Evolutionary conservation across 1,140 invertebrate genomes (phyloP).

Genomic region (Chironomus tepperi): DNA sequence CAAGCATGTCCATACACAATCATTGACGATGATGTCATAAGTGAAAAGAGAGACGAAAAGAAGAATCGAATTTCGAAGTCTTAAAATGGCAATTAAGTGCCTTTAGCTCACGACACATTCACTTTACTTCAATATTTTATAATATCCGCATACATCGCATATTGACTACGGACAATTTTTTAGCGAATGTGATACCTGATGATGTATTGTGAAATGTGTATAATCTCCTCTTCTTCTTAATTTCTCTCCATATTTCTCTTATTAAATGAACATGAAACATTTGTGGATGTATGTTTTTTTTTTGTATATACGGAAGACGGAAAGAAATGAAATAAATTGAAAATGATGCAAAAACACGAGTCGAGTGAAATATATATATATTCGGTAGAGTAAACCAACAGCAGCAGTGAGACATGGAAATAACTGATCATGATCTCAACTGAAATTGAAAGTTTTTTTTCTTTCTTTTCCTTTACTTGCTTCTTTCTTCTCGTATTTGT

Average conservation of each 20-base stretch:
- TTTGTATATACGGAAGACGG: background rate
- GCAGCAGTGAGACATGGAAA: background rate
- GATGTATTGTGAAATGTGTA: background rate
- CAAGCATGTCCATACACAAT: too few species aligned
- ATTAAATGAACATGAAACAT: background rate
- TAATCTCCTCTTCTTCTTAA: too few species aligned
- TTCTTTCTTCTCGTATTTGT: background rate
- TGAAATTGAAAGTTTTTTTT: slow-evolving; percentile 23
- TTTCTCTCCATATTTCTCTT: too few species aligned
- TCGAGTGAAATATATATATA: too few species aligned
- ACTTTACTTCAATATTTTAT: slow-evolving; percentile 1
- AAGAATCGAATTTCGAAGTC: background rate
- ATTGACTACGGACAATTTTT: background rate
- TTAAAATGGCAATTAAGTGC: too few species aligned
- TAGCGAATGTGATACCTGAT: background rate
- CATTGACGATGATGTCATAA: background rate
- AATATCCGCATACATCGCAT: slow-evolving; percentile 12
- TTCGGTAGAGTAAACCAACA: background rate
- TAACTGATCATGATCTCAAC: slow-evolving; percentile 19
- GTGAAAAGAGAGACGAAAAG: slow-evolving; percentile 2
- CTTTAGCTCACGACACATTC: background rate
- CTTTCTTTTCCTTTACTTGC: background rate
- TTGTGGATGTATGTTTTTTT: background rate
- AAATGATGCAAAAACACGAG: background rate
- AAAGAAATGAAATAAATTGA: background rate